These are phyloP conservation scores for Strix aluco DNA, from an alignment of 2,113 vertebrate species.

Conservation along the genomic window DNA sequence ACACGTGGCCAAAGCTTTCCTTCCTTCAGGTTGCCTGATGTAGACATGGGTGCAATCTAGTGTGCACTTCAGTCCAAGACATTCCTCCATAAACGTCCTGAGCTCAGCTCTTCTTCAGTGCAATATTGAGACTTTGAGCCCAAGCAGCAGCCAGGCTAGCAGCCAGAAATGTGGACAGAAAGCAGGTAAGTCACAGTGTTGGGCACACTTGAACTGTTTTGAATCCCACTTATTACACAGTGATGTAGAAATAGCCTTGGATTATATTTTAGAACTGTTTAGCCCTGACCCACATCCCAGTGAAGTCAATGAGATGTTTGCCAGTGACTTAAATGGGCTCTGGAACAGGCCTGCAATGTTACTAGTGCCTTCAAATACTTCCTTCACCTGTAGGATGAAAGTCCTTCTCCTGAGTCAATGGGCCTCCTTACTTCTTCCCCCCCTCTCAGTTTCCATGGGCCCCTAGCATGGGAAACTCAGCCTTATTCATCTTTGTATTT, in stretches of 20 bases:
- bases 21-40: not conserved
- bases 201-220: not conserved
- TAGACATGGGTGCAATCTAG: not conserved
- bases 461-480: slow-evolving; percentile 64
- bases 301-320: slow-evolving; percentile 34
- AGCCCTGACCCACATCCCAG: not conserved
- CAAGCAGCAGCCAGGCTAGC: not conserved
- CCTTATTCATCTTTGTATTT: slow-evolving; percentile 68
- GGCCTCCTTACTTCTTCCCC: slow-evolving; percentile 49
- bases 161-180: slow-evolving; percentile 12
- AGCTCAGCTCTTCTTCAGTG: not conserved
- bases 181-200: not conserved
- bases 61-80: not conserved
- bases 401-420: slow-evolving; percentile 27
- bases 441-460: slow-evolving; percentile 65
- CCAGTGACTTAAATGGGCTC: slow-evolving; percentile 28
- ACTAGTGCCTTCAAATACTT: slow-evolving; percentile 39
- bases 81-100: not conserved
- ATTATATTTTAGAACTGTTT: slow-evolving; percentile 35
- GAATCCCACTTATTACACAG: not conserved
- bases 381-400: slow-evolving; percentile 63
- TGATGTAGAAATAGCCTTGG: slow-evolving; percentile 8
- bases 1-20: not conserved
- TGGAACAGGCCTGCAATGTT: slow-evolving; percentile 55
- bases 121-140: not conserved